A percentile compares a stretch with the other conserved stretches of the same genome.
phyloP scores from a whole-genome alignment of 2,113 vertebrate genomes.

The Microcebus griseorufus region DNA sequence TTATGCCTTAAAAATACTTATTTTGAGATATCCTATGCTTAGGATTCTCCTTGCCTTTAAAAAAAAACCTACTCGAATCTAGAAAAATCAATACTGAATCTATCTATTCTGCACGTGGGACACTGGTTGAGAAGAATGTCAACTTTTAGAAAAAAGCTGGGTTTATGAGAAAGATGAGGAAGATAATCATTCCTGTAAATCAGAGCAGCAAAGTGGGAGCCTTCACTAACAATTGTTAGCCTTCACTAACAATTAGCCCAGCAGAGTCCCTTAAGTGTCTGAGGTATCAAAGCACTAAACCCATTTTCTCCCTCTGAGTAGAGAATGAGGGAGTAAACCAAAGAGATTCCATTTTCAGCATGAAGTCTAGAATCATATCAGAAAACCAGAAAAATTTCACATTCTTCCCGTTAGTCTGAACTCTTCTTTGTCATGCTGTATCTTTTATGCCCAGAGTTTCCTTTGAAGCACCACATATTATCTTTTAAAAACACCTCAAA shows the following conservation, averaged over 20 bases:
- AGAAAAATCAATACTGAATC: background rate
- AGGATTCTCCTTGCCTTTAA: background rate
- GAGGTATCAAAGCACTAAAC: background rate
- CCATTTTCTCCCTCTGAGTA: background rate
- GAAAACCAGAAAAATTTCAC: background rate
- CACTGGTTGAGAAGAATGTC: background rate
- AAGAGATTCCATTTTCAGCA: background rate
- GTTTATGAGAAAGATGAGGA: constrained; percentile 10
- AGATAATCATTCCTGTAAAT: background rate
- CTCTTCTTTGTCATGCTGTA: background rate
- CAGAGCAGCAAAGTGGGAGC: background rate
- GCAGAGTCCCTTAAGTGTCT: constrained; percentile 6
- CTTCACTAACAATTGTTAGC: background rate
- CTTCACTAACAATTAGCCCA: background rate
- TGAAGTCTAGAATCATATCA: background rate
- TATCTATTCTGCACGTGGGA: background rate
- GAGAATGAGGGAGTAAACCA: background rate
- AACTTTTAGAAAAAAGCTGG: background rate
- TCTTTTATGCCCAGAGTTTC: background rate
- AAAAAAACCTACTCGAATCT: background rate
- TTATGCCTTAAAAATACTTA: constrained; percentile 24
- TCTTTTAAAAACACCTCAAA: background rate
- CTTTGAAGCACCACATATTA: background rate
- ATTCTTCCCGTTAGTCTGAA: background rate
- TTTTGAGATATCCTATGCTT: background rate